Base-by-base conservation (phyloP, 2,888 invertebrate species). In the Scaeva pyrastri region DNA sequence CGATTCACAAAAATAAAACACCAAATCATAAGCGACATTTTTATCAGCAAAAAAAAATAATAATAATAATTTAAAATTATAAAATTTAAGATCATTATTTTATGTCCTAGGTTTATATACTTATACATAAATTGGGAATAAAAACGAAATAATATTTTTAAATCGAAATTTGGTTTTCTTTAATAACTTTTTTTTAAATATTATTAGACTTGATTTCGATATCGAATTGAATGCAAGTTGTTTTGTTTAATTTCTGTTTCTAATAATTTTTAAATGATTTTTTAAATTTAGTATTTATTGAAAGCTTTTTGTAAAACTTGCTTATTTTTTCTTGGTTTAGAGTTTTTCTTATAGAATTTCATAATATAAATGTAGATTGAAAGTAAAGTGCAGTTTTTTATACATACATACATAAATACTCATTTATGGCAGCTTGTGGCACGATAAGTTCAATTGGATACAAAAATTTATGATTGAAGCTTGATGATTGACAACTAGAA, bases 121-220 rank as follows among this genome's bases (percentile, higher is more conserved):
- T 31, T 31, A 31, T 8, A 31, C n/a, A n/a, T n/a, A 31, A 31
- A 62, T 73, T 62, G 52, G 21, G 19, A 72, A 72, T 72, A 72
- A 58, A 60, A 72, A 60, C 12, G 14, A 36, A 72, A 60, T 7
- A 66, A 66, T 39, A 31, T 66, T 50, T 64, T 64, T 64, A 45
- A 66, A 66, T 50, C 31, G 14, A 66, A 66, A 66, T 50, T 66
- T 66, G 48, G 41, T 66, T 50, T 66, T 64, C 62, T 26, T 62
- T 62, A 36, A 11, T 43, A n/a, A 11, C 4, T 7, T 2, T 43
- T 43, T 16, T 66, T 58, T 21, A 26, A 23, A 1, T 39, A 12
- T 31, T n/a, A n/a, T 75, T 21, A n/a, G 3, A 10, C 19, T 41
- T 62, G 10, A 6, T 56, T 43, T 60, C 8, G 14, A 11, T 36